These are phyloP conservation scores for Alauda arvensis DNA, from an alignment of 2,797 vertebrate genomes.

Conservation along the genomic window DNA sequence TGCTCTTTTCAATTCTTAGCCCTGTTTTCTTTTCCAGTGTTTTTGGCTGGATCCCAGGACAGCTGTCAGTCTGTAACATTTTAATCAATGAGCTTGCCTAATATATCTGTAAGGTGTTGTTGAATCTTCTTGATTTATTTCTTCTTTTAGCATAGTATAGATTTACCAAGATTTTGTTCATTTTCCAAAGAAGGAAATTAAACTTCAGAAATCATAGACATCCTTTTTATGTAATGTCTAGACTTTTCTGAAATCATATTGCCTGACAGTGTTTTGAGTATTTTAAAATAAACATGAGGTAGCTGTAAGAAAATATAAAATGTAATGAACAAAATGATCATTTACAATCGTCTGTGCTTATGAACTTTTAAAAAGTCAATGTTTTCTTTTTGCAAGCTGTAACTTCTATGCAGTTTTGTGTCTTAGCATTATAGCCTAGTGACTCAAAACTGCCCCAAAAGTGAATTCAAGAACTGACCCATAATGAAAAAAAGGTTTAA, in stretches of 20 bases:
- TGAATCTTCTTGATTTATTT: background rate
- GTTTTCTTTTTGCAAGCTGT: background rate
- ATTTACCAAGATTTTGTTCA: background rate
- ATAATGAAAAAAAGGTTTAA: background rate
- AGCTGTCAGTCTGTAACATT: slow-evolving; percentile 10
- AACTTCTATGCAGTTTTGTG: background rate
- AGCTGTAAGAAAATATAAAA: background rate
- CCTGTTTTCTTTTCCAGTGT: background rate
- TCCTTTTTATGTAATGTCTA: background rate
- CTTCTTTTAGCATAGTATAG: background rate
- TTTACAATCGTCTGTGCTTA: background rate
- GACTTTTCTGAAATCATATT: background rate
- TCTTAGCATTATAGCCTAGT: background rate
- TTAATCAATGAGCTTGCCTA: background rate
- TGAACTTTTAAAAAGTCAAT: background rate
- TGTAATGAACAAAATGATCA: background rate
- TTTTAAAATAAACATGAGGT: background rate
- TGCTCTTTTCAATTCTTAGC: slow-evolving; percentile 25
- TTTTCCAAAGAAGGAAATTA: background rate
- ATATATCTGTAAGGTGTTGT: background rate
- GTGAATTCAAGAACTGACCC: background rate
- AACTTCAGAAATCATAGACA: background rate
- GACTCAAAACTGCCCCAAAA: background rate
- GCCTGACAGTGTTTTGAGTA: background rate
- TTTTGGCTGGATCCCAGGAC: slow-evolving; percentile 42